Evolutionary conservation across 2,888 invertebrate species (phyloP), one percentile per base, ranked within the genome.

Genomic region (Tillus elongatus): DNA sequence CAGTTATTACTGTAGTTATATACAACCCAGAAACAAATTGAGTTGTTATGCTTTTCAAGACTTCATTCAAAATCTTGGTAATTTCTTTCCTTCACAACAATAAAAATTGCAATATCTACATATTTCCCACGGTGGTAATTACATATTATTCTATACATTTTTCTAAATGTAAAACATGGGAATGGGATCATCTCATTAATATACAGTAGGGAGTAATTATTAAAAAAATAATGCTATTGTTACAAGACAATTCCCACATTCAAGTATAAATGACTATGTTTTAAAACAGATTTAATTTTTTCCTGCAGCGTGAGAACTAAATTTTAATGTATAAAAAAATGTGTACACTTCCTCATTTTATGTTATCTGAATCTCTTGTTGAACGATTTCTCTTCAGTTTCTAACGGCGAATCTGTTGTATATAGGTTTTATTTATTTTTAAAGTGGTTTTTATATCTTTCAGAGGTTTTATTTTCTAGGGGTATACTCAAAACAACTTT

Each of bases 101-200:
- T 19, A 8, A 19, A 8, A 8, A 19, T 19, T 19, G 24, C n/a
- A 8, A 19, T 19, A 19, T 19, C 6, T 19, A 19, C n/a, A n/a
- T n/a, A 19, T 19, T 19, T 19, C 24, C 24, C 6, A 19, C 30
- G 6, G 11, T 29, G 11, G n/a, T 19, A 19, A 19, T 19, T 19
- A 19, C n/a, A n/a, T 19, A n/a, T 19, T 19, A 19, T 19, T 19
- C n/a, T 19, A 29, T 29, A 11, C 6, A 29, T 10, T 29, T 9
- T 10, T 29, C 8, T 29, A 8, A 8, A 10, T 13, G 9, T 14
- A 13, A 32, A 40, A 41, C 52, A 53, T 65, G 65, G 58, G 64
- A 66, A 66, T 55, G 58, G 55, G 64, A 60, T 55, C 62, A 52
- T 51, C 57, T 58, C 55, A 64, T 64, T 63, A 63, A 62, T 63